Conservation (phyloP, 2,888 invertebrate species). For the Aspidiotus rigidus region DNA sequence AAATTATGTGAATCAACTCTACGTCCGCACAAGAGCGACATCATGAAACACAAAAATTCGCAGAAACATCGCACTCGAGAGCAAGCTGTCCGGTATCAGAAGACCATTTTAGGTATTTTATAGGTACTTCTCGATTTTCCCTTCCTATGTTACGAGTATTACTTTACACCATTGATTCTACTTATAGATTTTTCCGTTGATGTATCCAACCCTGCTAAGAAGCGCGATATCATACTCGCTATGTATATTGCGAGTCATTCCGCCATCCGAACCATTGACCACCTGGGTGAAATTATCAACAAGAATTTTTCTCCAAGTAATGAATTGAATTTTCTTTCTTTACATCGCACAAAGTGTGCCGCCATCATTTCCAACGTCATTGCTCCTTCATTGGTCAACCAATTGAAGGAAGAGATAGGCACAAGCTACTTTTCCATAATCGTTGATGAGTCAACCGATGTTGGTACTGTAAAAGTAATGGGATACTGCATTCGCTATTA, state of each 20-base stretch:
- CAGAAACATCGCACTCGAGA: neutral
- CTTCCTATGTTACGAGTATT: neutral
- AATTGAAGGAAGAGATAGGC: neutral
- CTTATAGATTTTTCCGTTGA: neutral
- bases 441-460: neutral
- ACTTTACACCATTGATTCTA: neutral
- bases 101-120: too few relatives aligned
- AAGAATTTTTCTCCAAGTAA: neutral
- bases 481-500: conserved; percentile 38
- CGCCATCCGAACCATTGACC: neutral
- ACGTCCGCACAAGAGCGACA: neutral
- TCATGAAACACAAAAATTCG: neutral
- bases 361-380: neutral
- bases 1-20: neutral
- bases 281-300: neutral
- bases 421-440: neutral
- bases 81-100: too few relatives aligned
- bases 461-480: conserved; percentile 27
- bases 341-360: neutral
- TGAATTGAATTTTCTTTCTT: neutral
- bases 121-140: neutral
- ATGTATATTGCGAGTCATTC: neutral
- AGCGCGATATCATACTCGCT: neutral
- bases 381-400: neutral
- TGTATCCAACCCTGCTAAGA: neutral